phyloP scores from a whole-genome alignment of 2,888 invertebrate genomes.

The Lycocerus yunnanus region DNA sequence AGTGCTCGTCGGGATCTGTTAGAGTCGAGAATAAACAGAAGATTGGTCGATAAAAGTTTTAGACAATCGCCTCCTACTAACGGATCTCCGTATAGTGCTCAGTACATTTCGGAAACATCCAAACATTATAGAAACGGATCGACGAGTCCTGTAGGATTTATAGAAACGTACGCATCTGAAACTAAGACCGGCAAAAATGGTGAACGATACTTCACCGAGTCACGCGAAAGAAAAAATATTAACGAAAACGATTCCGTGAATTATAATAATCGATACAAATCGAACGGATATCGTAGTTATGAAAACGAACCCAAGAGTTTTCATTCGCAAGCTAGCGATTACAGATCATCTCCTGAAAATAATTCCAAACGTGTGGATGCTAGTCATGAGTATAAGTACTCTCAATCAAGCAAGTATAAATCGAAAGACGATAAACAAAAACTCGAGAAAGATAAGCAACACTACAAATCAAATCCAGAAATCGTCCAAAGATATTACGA shows the following conservation, averaged over 20 bases:
- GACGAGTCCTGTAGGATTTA: constrained; percentile 59
- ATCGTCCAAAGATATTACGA: constrained; percentile 58
- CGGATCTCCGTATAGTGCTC: constrained; percentile 51
- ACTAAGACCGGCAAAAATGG: constrained; percentile 59
- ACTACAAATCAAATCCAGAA: constrained; percentile 67
- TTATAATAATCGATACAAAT: constrained; percentile 44
- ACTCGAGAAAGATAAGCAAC: constrained; percentile 54
- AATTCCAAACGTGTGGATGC: constrained; percentile 44
- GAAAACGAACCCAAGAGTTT: constrained; percentile 71
- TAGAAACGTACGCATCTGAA: constrained; percentile 60
- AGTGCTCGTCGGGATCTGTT: constrained; percentile 75
- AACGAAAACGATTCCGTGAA: constrained; percentile 47
- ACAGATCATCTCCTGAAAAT: constrained; percentile 64
- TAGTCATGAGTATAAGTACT: constrained; percentile 43
- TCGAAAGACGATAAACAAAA: constrained; percentile 40
- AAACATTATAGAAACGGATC: constrained; percentile 62
- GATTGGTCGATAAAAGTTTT: constrained; percentile 52
- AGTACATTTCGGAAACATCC: constrained; percentile 63
- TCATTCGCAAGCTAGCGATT: constrained; percentile 66
- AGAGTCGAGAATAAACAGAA: constrained; percentile 74
- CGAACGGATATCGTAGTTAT: constrained; percentile 40
- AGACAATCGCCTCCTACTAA: constrained; percentile 54
- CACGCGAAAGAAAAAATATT: constrained; percentile 54
- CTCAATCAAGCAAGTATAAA: constrained; percentile 40
- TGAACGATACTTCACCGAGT: constrained; percentile 54